Base-by-base conservation (phyloP, 2,888 invertebrate species). In the Yponomeuta malinellus region DNA sequence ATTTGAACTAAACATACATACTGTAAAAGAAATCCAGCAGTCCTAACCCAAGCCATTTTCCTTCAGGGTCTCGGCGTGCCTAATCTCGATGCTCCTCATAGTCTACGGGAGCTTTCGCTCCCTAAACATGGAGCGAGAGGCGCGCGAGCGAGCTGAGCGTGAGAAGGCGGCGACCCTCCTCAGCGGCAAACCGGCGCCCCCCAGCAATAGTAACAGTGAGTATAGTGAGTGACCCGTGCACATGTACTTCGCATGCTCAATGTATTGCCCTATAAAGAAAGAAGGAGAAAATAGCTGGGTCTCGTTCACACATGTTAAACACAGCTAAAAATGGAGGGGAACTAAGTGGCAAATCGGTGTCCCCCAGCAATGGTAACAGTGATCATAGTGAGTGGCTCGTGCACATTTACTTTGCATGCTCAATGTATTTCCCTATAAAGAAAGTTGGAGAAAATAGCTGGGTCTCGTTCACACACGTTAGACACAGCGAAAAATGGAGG, bases 81-180 rank as follows among this genome's bases (percentile, higher is more conserved):
- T 98, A 78, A 98, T 99, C 89, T 98, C 98, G 78, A 98, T 99
- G 94, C 94, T 98, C 79, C 94, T 99, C 76, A 99, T 99, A 81
- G 98, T 99, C 63, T 99, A 99, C 87, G 99, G 98, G 80, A 98
- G 98, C 86, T 99, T 98, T 93, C 96, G 98, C 78, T 98, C 98
- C 74, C 92, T 98, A 75, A 98, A 98, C 90, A 97, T 98, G 95
- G 98, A 98, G 88, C 96, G 98, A 78, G 98, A 98, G 86, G 98
- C 98, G 68, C 94, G 97, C 74, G 97, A 97, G 86, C 94, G 96
- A 76, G 95, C 95, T 75, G 96, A 96, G 81, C 95, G 95, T 86
- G 96, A 94, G 83, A 94, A 94, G 78, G 95, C 93, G 84, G 95
- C 95, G 74, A 90, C 94, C 70, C 87, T 94, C 72, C 92, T 94